Conservation (phyloP, 2,797 vertebrate genomes). For the Melanotaenia boesemani region DNA sequence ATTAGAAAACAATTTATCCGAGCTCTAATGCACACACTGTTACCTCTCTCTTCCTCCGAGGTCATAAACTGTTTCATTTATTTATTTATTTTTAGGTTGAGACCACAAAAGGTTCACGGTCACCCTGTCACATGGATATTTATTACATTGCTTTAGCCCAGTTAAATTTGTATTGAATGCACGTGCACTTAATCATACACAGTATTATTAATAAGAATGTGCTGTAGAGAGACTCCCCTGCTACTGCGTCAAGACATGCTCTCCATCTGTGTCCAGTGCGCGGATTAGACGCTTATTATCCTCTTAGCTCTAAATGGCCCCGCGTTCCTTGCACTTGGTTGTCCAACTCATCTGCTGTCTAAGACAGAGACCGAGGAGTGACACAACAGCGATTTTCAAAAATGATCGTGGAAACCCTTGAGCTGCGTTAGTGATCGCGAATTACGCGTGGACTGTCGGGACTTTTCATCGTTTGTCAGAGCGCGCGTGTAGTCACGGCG, state of each 20-base stretch:
- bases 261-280: conserved; percentile 83
- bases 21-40: neutral
- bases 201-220: conserved; percentile 26
- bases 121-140: no score
- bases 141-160: no score
- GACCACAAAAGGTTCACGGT: no score
- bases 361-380: conserved; percentile 33
- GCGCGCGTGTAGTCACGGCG: conserved; percentile 24
- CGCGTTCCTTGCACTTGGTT: conserved; percentile 63
- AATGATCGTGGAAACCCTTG: conserved; percentile 23
- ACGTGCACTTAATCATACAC: conserved; percentile 8
- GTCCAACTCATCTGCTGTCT: conserved; percentile 54
- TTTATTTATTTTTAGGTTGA: neutral
- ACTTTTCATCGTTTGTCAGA: conserved; percentile 32
- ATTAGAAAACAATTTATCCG: neutral
- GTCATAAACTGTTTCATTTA: neutral
- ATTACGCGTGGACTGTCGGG: conserved; percentile 43
- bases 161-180: neutral
- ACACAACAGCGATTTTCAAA: conserved; percentile 40
- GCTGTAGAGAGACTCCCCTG: conserved; percentile 31
- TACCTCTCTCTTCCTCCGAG: neutral
- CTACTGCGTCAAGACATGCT: conserved; percentile 71
- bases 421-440: conserved; percentile 28
- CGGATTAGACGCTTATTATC: conserved; percentile 86
- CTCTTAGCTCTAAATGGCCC: conserved; percentile 85